Conservation (phyloP, 2,113 vertebrate genomes). For the Lamprologus speciosus region DNA sequence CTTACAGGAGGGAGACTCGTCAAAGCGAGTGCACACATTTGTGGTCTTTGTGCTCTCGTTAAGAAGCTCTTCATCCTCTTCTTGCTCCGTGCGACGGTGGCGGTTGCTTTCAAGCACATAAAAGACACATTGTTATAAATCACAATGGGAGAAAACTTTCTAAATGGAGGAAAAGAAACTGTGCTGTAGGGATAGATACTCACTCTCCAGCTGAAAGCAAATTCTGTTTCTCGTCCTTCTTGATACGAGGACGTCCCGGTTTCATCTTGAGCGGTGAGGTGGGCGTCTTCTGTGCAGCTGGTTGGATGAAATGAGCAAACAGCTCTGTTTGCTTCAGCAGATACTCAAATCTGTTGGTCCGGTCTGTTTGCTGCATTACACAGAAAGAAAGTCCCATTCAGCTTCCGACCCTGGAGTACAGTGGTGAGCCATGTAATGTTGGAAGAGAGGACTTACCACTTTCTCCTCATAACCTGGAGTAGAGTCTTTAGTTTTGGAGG, state of each 20-base stretch:
- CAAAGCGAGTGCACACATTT: conserved; percentile 93
- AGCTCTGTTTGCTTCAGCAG: conserved; percentile 96
- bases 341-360: conserved; percentile 98
- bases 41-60: conserved; percentile 93
- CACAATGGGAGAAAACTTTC: not conserved
- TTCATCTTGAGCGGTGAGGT: conserved; percentile 99
- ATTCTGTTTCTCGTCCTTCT: conserved; percentile 98
- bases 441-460: conserved; percentile 76
- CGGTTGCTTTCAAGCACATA: conserved; percentile 74
- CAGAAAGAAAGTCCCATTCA: not conserved
- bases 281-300: conserved; percentile 96
- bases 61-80: conserved; percentile 94
- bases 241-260: conserved; percentile 91
- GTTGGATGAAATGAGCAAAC: conserved; percentile 99
- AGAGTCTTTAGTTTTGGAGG: conserved; percentile 74
- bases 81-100: conserved; percentile 94
- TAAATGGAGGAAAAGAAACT: not conserved
- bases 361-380: conserved; percentile 86
- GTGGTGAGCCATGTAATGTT: not conserved
- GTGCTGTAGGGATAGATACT: conserved; percentile 55
- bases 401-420: not conserved
- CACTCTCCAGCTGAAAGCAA: conserved; percentile 93
- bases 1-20: conserved; percentile 94
- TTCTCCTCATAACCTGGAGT: conserved; percentile 91
- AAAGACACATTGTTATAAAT: not conserved